Percentiles rank a stretch among this genome's conserved stretches.
Evolutionary conservation across 2,888 invertebrate genomes (phyloP).

Genomic region (Tipula vernalis): DNA sequence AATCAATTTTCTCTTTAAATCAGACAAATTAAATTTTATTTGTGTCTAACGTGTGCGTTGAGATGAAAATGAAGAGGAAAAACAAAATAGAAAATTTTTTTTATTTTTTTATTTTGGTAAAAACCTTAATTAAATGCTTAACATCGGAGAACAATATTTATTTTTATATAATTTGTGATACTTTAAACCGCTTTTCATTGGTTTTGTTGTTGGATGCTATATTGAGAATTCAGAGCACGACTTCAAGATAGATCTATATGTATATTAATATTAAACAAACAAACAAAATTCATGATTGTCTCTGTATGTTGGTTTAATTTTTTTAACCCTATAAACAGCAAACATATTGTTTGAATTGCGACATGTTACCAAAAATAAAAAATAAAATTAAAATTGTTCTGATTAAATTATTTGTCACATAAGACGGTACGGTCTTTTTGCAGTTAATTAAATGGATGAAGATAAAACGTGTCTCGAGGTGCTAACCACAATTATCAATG

Average conservation of each 20-base stretch:
- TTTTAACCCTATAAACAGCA: background rate
- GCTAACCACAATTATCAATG: background rate
- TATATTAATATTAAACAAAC: no score
- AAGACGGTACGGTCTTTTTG: background rate
- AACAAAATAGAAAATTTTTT: background rate
- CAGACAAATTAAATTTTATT: background rate
- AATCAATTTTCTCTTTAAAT: slow-evolving; percentile 4
- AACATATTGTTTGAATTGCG: background rate
- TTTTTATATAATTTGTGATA: background rate
- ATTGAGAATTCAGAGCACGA: background rate
- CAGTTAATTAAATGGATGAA: background rate
- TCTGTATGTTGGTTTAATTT: background rate
- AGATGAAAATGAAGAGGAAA: background rate
- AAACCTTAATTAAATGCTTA: background rate
- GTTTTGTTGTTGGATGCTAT: background rate
- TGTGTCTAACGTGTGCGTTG: background rate
- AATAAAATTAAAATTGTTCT: background rate
- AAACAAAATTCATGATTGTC: background rate
- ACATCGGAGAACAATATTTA: background rate
- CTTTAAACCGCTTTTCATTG: background rate
- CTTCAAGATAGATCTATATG: background rate
- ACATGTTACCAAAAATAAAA: background rate
- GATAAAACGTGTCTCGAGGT: background rate
- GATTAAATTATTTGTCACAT: background rate
- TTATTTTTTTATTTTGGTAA: background rate